A percentile compares a stretch with the other conserved stretches of the same genome.
Evolutionary conservation across 2,888 invertebrate species (phyloP).

Genomic region (Eucera pruinosa): DNA sequence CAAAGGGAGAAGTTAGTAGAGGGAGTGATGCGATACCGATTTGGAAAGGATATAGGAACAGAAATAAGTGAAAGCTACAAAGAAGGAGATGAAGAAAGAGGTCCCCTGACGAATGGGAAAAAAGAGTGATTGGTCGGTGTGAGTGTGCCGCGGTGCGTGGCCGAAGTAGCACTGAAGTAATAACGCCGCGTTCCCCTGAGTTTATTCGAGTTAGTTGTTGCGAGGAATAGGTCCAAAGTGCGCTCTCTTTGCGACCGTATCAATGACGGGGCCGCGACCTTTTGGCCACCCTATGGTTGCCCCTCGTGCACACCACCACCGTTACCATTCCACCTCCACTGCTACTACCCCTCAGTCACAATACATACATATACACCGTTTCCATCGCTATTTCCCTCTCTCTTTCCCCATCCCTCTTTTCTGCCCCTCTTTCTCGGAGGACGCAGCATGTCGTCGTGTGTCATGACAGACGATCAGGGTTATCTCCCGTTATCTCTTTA

Average conservation of each 20-base stretch:
- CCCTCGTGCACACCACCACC: constrained; percentile 42
- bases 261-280: constrained; percentile 80
- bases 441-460: constrained; percentile 42
- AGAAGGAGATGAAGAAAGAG: constrained; percentile 16
- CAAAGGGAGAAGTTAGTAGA: too few species aligned
- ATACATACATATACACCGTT: constrained; percentile 44
- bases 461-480: constrained; percentile 62
- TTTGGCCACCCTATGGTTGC: constrained; percentile 49
- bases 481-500: constrained; percentile 73
- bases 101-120: neutral
- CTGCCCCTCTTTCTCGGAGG: constrained; percentile 7
- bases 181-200: constrained; percentile 73
- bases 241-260: constrained; percentile 75
- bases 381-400: constrained; percentile 1
- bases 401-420: neutral
- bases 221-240: constrained; percentile 81
- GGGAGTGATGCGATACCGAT: neutral
- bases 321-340: neutral
- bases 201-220: constrained; percentile 80
- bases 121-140: constrained; percentile 30
- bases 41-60: neutral
- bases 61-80: constrained; percentile 8
- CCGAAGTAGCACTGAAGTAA: constrained; percentile 81
- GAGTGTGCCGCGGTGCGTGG: constrained; percentile 77
- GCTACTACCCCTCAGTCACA: neutral